Evolutionary conservation across 1,140 invertebrate species (phyloP).

Genomic region (Rhyzopertha dominica): DNA sequence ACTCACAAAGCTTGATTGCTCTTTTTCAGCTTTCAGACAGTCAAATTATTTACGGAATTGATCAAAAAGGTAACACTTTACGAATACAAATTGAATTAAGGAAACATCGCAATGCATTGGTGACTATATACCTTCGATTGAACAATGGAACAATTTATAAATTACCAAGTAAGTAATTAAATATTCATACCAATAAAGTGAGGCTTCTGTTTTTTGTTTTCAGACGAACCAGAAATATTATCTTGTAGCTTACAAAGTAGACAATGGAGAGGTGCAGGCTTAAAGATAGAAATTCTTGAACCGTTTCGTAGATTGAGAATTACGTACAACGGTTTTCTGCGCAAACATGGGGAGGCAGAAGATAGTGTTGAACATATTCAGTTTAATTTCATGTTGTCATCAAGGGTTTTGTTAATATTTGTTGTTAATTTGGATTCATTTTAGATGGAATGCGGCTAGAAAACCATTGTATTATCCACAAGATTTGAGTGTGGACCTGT

Average conservation of each 20-base stretch:
- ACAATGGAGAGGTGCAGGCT: conserved; percentile 30
- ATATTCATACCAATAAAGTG: neutral
- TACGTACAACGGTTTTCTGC: conserved; percentile 34
- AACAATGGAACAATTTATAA: conserved; percentile 23
- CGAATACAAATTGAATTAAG: conserved; percentile 22
- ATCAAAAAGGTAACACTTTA: conserved; percentile 28
- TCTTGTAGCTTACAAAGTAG: conserved; percentile 20
- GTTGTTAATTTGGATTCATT: conserved; percentile 13
- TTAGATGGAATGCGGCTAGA: conserved; percentile 33
- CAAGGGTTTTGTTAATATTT: neutral
- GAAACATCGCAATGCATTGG: conserved; percentile 22
- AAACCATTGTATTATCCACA: conserved; percentile 29
- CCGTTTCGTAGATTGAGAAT: conserved; percentile 30
- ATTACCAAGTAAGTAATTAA: conserved; percentile 26
- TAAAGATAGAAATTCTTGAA: conserved; percentile 32
- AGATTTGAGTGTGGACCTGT: conserved; percentile 23
- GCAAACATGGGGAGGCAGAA: conserved; percentile 2
- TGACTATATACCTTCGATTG: conserved; percentile 21
- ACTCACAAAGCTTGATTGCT: too few relatives aligned
- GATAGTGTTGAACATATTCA: conserved; percentile 31
- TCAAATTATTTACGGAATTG: conserved; percentile 22
- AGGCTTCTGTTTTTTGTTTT: conserved; percentile 1
- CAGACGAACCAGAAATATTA: conserved; percentile 18
- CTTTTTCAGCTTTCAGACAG: conserved; percentile 19
- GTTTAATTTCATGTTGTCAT: conserved; percentile 41